These are phyloP conservation scores for Gallinago solitaria DNA, from an alignment of 2,797 vertebrate genomes.

Conservation along the genomic window DNA sequence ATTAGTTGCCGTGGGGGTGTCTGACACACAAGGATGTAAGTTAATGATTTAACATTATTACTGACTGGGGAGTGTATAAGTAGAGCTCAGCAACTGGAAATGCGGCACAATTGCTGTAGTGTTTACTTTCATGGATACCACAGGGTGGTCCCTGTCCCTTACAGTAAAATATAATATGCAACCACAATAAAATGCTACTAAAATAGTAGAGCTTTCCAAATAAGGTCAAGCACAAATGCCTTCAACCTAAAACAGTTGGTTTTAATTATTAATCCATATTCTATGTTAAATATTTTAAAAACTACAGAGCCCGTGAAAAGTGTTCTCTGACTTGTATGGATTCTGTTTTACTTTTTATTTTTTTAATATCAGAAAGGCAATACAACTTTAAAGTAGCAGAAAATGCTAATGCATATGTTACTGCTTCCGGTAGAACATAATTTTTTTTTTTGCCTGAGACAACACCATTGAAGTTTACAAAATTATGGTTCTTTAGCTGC, in stretches of 20 bases:
- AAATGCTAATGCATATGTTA: not conserved
- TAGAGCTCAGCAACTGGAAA: not conserved
- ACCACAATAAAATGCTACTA: not conserved
- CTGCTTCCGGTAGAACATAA: not conserved
- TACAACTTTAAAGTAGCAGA: not conserved
- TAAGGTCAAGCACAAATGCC: not conserved
- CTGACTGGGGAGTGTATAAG: accelerated
- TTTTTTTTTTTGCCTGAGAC: not conserved
- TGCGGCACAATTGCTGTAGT: accelerated
- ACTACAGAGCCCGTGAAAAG: not conserved
- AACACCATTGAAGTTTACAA: not conserved
- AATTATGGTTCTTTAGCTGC: not conserved
- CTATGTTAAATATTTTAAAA: not conserved
- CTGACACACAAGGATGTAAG: not conserved
- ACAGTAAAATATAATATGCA: not conserved
- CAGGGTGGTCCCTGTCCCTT: not conserved
- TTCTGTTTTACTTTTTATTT: not conserved
- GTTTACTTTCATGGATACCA: not conserved
- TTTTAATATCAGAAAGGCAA: not conserved
- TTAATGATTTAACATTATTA: not conserved
- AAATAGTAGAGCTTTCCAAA: not conserved
- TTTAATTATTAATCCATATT: not conserved
- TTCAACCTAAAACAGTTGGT: not conserved
- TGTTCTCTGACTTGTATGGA: not conserved
- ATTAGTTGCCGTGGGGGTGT: not conserved